Conservation (phyloP, 2,888 invertebrate species). For the Drosophila recens region DNA sequence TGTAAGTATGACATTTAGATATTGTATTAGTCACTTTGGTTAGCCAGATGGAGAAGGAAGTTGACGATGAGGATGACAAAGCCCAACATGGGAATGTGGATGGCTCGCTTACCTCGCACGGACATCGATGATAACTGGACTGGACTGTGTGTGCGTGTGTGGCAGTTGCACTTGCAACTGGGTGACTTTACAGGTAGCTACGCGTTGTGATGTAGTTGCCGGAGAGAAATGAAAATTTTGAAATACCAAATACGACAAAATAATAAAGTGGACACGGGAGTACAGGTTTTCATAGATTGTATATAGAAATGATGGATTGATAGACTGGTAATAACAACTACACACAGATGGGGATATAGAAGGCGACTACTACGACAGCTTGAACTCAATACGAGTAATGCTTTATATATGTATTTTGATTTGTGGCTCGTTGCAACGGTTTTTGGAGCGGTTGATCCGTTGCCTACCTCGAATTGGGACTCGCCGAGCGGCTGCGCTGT, state of each 20-base stretch:
- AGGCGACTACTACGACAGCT: constrained; percentile 43
- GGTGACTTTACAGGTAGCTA: constrained; percentile 67
- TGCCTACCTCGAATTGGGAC: constrained; percentile 85
- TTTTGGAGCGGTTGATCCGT: constrained; percentile 16
- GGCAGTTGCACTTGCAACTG: constrained; percentile 14
- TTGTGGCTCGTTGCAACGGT: constrained; percentile 16
- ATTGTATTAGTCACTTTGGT: constrained; percentile 32
- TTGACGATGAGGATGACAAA: constrained; percentile 43
- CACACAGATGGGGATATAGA: constrained; percentile 26
- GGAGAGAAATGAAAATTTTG: constrained; percentile 53
- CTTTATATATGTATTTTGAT: neutral
- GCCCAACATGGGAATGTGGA: constrained; percentile 23
- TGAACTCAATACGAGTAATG: constrained; percentile 13
- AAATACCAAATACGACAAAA: constrained; percentile 26
- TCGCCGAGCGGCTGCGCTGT: constrained; percentile 85
- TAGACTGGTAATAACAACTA: constrained; percentile 33
- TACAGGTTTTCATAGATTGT: constrained; percentile 7
- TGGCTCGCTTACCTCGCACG: constrained; percentile 48
- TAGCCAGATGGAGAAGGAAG: constrained; percentile 43
- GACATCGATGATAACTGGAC: constrained; percentile 38
- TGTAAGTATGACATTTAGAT: constrained; percentile 33
- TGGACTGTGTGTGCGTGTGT: neutral
- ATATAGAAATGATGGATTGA: neutral
- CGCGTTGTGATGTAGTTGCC: constrained; percentile 54
- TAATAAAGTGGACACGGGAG: constrained; percentile 16